phyloP scores from a whole-genome alignment of 2,113 vertebrate genomes.

The Leucosticte australis region DNA sequence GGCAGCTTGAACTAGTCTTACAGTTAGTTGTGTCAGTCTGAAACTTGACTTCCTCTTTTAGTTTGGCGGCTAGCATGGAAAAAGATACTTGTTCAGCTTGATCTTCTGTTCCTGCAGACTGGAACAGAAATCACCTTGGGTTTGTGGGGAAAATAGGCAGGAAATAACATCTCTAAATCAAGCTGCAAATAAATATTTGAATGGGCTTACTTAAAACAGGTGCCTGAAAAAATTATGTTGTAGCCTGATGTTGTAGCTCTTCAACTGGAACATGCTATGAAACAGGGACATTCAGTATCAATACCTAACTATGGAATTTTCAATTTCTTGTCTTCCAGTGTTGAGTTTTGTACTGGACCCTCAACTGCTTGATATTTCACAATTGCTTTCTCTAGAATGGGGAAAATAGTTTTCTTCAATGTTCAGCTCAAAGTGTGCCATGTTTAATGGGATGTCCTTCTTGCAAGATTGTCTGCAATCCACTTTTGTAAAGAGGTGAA shows the following conservation, averaged over 20 bases:
- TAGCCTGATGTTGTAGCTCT: background rate
- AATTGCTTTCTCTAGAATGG: background rate
- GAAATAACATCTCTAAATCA: background rate
- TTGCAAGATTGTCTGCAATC: background rate
- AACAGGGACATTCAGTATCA: background rate
- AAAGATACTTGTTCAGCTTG: background rate
- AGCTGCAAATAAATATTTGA: background rate
- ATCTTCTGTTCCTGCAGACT: background rate
- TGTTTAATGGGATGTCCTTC: background rate
- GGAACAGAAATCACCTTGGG: background rate
- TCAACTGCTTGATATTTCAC: background rate
- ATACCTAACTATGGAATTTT: background rate
- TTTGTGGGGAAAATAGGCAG: background rate
- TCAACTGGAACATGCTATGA: background rate
- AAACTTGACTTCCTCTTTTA: background rate
- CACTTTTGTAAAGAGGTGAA: background rate
- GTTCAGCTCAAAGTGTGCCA: background rate
- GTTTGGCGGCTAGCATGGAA: background rate
- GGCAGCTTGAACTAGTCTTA: background rate
- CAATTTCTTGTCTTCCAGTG: background rate
- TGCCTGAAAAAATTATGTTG: background rate
- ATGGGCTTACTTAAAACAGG: background rate
- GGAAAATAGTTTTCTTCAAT: background rate
- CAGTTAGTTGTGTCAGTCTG: background rate
- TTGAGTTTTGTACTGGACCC: background rate